These are phyloP conservation scores for Notiomystis cincta DNA, from an alignment of 2,113 vertebrate genomes.

Conservation along the genomic window DNA sequence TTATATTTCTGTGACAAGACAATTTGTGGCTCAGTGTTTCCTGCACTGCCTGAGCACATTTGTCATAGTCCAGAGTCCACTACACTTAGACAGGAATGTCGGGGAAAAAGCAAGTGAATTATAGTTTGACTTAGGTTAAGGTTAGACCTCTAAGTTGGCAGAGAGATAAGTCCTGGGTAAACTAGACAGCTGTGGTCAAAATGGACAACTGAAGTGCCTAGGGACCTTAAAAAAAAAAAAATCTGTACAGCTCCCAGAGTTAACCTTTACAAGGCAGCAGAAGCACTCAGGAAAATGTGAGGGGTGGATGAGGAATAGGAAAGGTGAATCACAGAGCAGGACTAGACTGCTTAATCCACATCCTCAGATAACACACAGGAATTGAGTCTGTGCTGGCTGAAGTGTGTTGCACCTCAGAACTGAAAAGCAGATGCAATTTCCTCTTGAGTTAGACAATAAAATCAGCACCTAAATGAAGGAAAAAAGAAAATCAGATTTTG, in stretches of 20 bases:
- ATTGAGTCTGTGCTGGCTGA: neutral
- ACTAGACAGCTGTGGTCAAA: slow-evolving; percentile 18
- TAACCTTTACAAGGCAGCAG: neutral
- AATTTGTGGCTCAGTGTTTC: neutral
- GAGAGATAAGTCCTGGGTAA: slow-evolving; percentile 14
- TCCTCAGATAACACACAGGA: neutral
- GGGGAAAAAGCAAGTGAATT: slow-evolving; percentile 10
- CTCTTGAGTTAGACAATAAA: neutral
- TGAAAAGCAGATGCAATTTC: neutral
- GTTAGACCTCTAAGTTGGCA: neutral
- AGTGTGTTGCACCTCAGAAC: neutral
- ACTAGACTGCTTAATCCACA: neutral
- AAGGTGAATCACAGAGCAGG: neutral
- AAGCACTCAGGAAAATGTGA: neutral
- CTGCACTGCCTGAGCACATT: neutral
- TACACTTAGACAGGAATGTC: neutral
- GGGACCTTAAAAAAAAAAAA: neutral
- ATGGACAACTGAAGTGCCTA: neutral
- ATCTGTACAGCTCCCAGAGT: neutral
- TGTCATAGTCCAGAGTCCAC: neutral
- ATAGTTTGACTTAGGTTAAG: slow-evolving; percentile 9
- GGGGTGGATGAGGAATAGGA: neutral
- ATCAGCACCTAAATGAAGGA: neutral
- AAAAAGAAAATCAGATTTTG: neutral
- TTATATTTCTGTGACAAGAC: neutral